Evolutionary conservation across 1,140 invertebrate genomes (phyloP).

Genomic region (Drosophila baimaii): DNA sequence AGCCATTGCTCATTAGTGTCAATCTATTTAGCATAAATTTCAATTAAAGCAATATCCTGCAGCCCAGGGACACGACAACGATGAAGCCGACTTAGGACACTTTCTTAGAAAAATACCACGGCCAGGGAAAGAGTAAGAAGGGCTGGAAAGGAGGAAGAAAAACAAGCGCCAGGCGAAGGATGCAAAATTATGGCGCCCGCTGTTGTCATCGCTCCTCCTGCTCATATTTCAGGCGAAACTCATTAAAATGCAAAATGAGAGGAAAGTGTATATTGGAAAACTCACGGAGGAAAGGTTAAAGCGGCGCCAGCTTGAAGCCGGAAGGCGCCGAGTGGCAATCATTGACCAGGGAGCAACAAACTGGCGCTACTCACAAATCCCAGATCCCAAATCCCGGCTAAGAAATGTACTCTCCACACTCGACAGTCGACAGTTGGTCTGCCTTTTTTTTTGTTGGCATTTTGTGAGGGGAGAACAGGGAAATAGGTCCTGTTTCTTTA

Average conservation of each 20-base stretch:
- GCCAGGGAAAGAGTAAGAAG: conserved; percentile 2
- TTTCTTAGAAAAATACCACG: conserved; percentile 46
- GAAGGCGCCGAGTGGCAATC: conserved; percentile 9
- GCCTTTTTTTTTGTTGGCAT: neutral
- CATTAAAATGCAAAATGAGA: conserved; percentile 81
- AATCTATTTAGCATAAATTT: conserved; percentile 83
- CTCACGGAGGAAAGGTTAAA: conserved; percentile 7
- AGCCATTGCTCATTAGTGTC: conserved; percentile 81
- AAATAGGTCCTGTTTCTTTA: too few species aligned
- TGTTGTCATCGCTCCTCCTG: conserved; percentile 34
- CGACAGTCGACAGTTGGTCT: conserved; percentile 2
- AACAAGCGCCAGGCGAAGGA: conserved; percentile 41
- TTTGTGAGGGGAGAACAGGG: too few species aligned
- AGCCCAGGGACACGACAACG: conserved; percentile 48
- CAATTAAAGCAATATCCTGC: conserved; percentile 81
- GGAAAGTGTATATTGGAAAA: conserved; percentile 61
- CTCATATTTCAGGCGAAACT: conserved; percentile 74
- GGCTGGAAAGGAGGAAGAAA: neutral
- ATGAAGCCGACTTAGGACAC: conserved; percentile 61
- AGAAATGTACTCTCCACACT: conserved; percentile 32
- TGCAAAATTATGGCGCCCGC: conserved; percentile 64
- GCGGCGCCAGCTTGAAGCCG: neutral
- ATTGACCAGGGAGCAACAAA: conserved; percentile 35
- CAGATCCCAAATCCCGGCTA: conserved; percentile 28
- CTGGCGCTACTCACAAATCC: neutral